These are phyloP conservation scores for Lophura nycthemera DNA, from an alignment of 2,113 vertebrate genomes.

Conservation along the genomic window DNA sequence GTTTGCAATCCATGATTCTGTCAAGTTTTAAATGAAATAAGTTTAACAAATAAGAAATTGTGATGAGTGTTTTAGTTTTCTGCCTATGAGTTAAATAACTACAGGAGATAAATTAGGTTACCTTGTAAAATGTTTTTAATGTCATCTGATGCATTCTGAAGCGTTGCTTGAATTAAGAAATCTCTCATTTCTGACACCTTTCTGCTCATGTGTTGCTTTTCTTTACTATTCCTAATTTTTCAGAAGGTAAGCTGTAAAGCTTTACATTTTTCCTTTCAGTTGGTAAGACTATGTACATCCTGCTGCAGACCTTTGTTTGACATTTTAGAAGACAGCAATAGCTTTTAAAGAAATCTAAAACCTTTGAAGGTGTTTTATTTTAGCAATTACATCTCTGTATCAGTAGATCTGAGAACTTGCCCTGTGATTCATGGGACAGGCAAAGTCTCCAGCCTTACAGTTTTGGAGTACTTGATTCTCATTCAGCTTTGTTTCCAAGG, in stretches of 20 bases:
- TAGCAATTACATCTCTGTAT: not conserved
- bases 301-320: not conserved
- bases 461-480: not conserved
- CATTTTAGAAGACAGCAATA: not conserved
- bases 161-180: not conserved
- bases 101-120: not conserved
- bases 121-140: not conserved
- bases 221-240: not conserved
- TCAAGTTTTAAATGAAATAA: not conserved
- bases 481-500: not conserved
- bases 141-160: not conserved
- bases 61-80: not conserved
- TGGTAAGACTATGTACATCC: not conserved
- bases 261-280: not conserved
- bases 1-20: not conserved
- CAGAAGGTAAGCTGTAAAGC: not conserved
- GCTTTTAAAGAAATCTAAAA: not conserved
- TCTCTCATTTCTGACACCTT: not conserved
- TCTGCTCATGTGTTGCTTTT: not conserved
- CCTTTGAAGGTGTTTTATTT: not conserved
- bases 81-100: no score
- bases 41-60: not conserved
- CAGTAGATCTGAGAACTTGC: not conserved
- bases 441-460: not conserved
- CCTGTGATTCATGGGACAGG: accelerated